These are phyloP conservation scores for Geophilus truncorum DNA, from an alignment of 2,888 invertebrate genomes.

Conservation along the genomic window DNA sequence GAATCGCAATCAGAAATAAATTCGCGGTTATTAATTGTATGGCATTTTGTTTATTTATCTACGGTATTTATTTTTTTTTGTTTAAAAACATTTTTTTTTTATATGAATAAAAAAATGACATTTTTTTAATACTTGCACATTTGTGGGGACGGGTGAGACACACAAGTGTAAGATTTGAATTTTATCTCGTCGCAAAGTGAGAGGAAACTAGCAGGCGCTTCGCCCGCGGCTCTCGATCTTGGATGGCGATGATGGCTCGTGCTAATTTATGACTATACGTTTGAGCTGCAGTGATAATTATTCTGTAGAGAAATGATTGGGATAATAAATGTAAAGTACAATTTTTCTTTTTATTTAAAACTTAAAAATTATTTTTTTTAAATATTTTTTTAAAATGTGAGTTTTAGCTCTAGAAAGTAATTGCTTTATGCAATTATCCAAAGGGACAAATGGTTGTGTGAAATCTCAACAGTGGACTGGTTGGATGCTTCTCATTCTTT, in stretches of 20 bases:
- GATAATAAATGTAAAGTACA: neutral
- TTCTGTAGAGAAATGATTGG: constrained; percentile 25
- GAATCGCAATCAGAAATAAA: neutral
- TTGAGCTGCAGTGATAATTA: constrained; percentile 28
- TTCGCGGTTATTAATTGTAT: neutral
- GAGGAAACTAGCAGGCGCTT: neutral
- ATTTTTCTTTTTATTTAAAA: neutral
- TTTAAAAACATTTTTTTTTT: neutral
- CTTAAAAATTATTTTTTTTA: neutral
- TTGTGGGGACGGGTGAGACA: neutral
- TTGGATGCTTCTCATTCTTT: neutral
- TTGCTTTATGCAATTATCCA: neutral
- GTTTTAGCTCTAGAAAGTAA: neutral
- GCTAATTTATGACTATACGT: constrained; percentile 27
- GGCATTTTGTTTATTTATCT: neutral
- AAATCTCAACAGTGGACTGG: neutral
- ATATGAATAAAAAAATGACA: neutral
- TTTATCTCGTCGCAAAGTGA: neutral
- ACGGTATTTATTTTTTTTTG: neutral
- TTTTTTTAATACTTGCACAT: neutral
- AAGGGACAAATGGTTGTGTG: neutral
- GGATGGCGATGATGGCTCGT: constrained; percentile 4
- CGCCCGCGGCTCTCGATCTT: neutral
- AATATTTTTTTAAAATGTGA: neutral
- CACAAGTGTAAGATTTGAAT: neutral